Evolutionary conservation across 2,888 invertebrate genomes (phyloP).

Genomic region (Sipha maydis): DNA sequence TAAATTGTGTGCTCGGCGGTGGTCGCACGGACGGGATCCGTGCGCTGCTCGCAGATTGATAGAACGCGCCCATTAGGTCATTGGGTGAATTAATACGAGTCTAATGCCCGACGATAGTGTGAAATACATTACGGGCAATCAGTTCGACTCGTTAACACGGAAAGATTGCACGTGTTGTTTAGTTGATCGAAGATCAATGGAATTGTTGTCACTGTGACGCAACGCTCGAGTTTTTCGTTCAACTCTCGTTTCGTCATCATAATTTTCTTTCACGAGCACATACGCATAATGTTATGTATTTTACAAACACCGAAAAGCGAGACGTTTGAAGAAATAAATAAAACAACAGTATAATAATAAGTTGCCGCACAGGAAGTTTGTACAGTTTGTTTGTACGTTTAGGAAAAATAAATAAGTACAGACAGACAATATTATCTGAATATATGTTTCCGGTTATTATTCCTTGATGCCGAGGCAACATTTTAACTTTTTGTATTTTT

Average conservation of each 20-base stretch:
- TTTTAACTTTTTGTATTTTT: not conserved
- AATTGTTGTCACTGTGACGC: not conserved
- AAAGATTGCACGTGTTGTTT: not conserved
- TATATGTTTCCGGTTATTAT: not conserved
- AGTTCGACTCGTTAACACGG: not conserved
- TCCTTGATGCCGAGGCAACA: too few species aligned
- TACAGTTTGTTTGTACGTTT: not conserved
- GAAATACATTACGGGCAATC: not conserved
- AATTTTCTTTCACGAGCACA: not conserved
- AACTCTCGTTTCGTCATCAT: not conserved
- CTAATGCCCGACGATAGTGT: not conserved
- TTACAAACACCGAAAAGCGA: not conserved
- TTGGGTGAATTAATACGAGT: not conserved
- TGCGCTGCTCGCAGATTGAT: not conserved
- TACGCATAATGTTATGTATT: not conserved
- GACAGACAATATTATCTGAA: not conserved
- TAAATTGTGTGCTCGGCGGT: not conserved
- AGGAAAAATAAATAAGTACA: not conserved
- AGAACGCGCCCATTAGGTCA: not conserved
- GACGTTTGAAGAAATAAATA: not conserved
- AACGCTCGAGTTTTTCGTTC: not conserved
- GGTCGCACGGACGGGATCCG: not conserved
- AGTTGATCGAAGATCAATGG: not conserved
- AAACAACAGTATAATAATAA: not conserved
- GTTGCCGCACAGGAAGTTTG: not conserved